Percentiles rank a stretch among this genome's conserved stretches.
Conservation (phyloP, 2,113 vertebrate species). For the Thunnus thynnus region DNA sequence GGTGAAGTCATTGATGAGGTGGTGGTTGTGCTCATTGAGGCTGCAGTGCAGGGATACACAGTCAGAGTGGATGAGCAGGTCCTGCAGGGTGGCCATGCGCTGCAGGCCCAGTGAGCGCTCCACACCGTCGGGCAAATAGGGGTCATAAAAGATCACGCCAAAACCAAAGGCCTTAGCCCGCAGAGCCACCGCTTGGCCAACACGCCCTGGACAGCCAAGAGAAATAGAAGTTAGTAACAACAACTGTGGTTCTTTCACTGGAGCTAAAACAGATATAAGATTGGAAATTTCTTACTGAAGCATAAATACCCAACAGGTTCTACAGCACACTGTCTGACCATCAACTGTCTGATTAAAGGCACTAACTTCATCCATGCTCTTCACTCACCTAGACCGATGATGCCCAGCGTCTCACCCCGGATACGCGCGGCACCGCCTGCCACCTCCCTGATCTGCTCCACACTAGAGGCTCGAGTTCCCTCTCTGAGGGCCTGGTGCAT, state of each 20-base stretch:
- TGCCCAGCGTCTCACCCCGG: slow-evolving; percentile 92
- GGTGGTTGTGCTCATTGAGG: slow-evolving; percentile 95
- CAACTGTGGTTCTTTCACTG: neutral
- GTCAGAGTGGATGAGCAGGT: slow-evolving; percentile 93
- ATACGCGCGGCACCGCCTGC: slow-evolving; percentile 93
- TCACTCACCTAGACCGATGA: slow-evolving; percentile 91
- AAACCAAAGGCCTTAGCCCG: slow-evolving; percentile 94
- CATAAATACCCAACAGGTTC: neutral
- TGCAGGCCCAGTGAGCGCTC: slow-evolving; percentile 92
- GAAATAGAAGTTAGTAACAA: neutral
- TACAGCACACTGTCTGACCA: neutral
- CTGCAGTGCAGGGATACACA: slow-evolving; percentile 94
- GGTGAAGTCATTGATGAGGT: slow-evolving; percentile 95
- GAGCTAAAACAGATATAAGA: neutral
- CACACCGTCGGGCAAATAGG: slow-evolving; percentile 92
- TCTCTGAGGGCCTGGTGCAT: slow-evolving; percentile 92
- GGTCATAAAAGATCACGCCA: slow-evolving; percentile 93
- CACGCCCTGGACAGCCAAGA: slow-evolving; percentile 84
- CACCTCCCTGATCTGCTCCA: slow-evolving; percentile 93
- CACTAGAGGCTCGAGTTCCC: slow-evolving; percentile 90
- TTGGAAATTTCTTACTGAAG: neutral
- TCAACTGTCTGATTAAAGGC: neutral
- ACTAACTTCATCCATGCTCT: neutral
- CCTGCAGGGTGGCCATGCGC: slow-evolving; percentile 91
- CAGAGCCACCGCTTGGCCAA: slow-evolving; percentile 93